Conservation (phyloP, 2,888 invertebrate species). For the Ochropacha duplaris region DNA sequence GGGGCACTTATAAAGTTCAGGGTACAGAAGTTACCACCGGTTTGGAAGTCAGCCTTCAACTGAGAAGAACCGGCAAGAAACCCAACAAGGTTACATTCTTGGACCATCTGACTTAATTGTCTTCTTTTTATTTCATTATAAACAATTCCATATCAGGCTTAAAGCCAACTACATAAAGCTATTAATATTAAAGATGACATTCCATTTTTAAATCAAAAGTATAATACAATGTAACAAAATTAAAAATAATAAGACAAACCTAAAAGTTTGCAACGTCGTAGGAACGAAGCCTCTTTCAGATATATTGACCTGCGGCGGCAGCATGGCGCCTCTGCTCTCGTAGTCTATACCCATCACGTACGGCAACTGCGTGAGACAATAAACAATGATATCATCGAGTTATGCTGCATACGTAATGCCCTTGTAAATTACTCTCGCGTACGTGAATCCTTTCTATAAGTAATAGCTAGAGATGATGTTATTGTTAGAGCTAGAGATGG, state of each 20-base stretch:
- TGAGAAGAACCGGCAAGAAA: too few relatives aligned
- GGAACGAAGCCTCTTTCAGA: conserved; percentile 91
- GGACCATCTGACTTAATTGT: too few relatives aligned
- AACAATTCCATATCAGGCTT: too few relatives aligned
- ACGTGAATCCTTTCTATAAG: neutral
- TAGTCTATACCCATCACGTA: conserved; percentile 91
- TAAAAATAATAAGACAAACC: conserved; percentile 54
- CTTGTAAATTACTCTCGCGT: conserved; percentile 5
- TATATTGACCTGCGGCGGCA: conserved; percentile 92
- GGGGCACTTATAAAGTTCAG: too few relatives aligned
- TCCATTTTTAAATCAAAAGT: too few relatives aligned
- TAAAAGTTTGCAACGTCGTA: conserved; percentile 88
- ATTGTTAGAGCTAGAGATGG: neutral
- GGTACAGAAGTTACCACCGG: too few relatives aligned
- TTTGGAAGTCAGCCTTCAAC: too few relatives aligned
- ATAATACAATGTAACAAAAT: neutral
- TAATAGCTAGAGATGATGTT: neutral
- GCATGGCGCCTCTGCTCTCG: conserved; percentile 89
- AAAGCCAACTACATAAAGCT: too few relatives aligned
- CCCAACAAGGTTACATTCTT: too few relatives aligned
- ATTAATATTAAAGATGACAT: too few relatives aligned
- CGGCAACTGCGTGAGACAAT: conserved; percentile 83
- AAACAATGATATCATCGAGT: conserved; percentile 34
- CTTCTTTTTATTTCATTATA: too few relatives aligned
- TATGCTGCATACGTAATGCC: conserved; percentile 7